Conservation (phyloP, 2,113 vertebrate genomes). For the Nothoprocta pentlandii region DNA sequence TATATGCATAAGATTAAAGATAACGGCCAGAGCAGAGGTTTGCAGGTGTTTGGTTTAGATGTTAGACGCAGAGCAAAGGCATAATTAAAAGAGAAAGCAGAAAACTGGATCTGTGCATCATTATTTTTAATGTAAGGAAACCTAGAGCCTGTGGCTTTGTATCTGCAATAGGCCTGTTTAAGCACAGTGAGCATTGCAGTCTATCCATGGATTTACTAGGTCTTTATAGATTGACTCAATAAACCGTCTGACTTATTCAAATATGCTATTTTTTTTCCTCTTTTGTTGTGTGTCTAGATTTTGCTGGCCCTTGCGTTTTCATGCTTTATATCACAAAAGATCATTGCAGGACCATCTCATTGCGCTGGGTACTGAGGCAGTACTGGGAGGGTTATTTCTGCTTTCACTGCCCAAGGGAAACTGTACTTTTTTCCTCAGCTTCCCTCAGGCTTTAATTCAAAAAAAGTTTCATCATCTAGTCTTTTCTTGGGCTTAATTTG, state of each 20-base stretch:
- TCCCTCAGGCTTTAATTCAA: rapidly evolving
- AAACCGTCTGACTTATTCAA: neutral
- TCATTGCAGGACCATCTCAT: neutral
- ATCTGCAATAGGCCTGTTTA: neutral
- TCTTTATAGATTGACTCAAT: neutral
- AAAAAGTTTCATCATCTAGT: neutral
- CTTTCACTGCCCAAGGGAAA: neutral
- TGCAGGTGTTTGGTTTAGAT: neutral
- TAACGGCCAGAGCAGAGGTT: neutral
- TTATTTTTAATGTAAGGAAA: neutral
- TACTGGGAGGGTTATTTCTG: neutral
- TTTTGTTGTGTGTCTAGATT: neutral
- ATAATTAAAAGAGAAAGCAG: neutral
- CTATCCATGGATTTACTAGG: neutral
- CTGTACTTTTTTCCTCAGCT: neutral
- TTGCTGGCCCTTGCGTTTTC: neutral
- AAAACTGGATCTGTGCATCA: neutral
- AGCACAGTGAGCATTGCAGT: neutral
- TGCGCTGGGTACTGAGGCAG: neutral
- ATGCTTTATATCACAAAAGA: neutral
- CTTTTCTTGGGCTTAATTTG: conserved; percentile 4
- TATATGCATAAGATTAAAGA: neutral
- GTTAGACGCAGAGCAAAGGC: neutral
- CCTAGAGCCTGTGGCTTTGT: neutral
- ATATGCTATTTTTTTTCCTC: neutral